phyloP scores from a whole-genome alignment of 2,888 invertebrate species.

The Apamea sordens region DNA sequence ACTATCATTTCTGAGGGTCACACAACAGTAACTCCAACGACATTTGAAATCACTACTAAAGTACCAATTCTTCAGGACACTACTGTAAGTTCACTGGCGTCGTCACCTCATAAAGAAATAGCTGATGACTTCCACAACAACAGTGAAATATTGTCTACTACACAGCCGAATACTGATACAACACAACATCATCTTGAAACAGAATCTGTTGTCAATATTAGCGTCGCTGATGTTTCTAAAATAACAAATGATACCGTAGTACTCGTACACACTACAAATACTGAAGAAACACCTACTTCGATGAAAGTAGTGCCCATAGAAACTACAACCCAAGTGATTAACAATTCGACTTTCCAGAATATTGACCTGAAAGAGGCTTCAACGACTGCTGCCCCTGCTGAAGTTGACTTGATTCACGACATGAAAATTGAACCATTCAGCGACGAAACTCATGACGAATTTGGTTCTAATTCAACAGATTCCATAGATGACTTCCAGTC shows the following conservation, averaged over 20 bases:
- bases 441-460: constrained; percentile 63
- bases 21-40: constrained; percentile 67
- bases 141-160: constrained; percentile 42
- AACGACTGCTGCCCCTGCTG: constrained; percentile 19
- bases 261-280: constrained; percentile 38
- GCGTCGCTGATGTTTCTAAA: background rate
- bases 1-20: constrained; percentile 75
- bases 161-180: constrained; percentile 37
- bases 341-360: constrained; percentile 33
- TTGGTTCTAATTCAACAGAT: constrained; percentile 72
- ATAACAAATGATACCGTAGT: constrained; percentile 33
- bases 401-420: constrained; percentile 32
- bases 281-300: constrained; percentile 46
- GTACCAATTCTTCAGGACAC: constrained; percentile 74
- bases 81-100: constrained; percentile 17
- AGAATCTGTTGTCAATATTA: constrained; percentile 48
- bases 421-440: constrained; percentile 36
- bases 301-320: constrained; percentile 36
- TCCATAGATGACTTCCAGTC: constrained; percentile 83
- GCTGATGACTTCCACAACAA: constrained; percentile 44
- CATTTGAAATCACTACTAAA: constrained; percentile 81
- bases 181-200: constrained; percentile 34
- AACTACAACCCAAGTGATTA: constrained; percentile 35
- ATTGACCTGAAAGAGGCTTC: constrained; percentile 20
- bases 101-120: constrained; percentile 22